A percentile compares a stretch with the other conserved stretches of the same genome.
phyloP scores from a whole-genome alignment of 2,113 vertebrate species.

The Struthidea cinerea region DNA sequence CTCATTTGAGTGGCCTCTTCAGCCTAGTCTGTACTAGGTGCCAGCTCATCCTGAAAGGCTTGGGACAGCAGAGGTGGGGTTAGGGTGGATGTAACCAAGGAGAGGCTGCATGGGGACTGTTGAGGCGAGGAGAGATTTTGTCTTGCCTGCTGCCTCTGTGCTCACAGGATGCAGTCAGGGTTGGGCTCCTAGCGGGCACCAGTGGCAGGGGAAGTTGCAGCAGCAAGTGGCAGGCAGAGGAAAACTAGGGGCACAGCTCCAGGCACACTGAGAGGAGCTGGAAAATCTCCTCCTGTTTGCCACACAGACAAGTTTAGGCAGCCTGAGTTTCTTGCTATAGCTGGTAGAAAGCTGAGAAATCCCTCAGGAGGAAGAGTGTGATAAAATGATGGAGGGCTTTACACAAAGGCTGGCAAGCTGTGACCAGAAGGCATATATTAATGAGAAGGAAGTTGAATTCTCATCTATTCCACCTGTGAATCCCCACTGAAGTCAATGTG shows the following conservation, averaged over 20 bases:
- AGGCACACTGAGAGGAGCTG: background rate
- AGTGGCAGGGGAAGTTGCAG: background rate
- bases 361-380: background rate
- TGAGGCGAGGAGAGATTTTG: background rate
- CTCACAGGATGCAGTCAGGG: background rate
- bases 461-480: background rate
- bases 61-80: background rate
- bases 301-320: background rate
- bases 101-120: background rate
- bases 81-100: background rate
- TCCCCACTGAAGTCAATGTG: background rate
- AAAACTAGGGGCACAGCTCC: background rate
- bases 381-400: background rate
- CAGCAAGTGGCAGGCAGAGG: background rate
- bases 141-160: background rate
- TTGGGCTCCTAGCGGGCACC: background rate
- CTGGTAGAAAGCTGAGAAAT: background rate
- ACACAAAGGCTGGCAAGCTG: background rate
- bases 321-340: background rate
- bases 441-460: background rate
- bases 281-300: background rate
- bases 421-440: slow-evolving; percentile 16
- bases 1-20: background rate
- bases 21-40: background rate
- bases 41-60: background rate